Conservation (phyloP, 2,113 vertebrate species). For the Chlamydotis undulata region DNA sequence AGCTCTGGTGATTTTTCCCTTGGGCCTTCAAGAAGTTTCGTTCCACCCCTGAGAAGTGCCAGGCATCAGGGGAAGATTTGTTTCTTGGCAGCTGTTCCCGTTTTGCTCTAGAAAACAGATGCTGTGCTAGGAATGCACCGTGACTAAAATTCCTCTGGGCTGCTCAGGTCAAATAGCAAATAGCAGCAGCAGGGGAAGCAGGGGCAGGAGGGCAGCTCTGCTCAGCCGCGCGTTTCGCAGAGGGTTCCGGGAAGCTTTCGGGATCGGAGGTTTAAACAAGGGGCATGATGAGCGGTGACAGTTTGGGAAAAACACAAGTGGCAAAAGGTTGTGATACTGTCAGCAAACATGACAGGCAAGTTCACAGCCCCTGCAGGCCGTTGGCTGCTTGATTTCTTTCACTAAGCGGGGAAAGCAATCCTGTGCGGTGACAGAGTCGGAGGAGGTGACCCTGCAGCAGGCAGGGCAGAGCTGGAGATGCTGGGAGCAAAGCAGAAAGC, state of each 20-base stretch:
- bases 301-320: conserved; percentile 47
- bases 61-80: conserved; percentile 8
- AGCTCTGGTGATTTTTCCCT: neutral
- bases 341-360: conserved; percentile 60
- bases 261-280: neutral
- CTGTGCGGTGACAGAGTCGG: neutral
- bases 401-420: neutral
- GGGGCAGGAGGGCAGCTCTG: neutral
- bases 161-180: conserved; percentile 47
- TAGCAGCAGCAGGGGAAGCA: neutral
- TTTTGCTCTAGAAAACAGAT: conserved; percentile 50
- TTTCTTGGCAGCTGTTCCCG: conserved; percentile 49
- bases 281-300: conserved; percentile 9
- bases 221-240: neutral
- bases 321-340: conserved; percentile 49
- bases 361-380: conserved; percentile 44
- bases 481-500: neutral
- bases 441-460: neutral
- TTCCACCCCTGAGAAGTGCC: conserved; percentile 44
- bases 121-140: conserved; percentile 33
- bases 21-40: conserved; percentile 26
- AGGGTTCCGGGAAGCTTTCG: conserved; percentile 20
- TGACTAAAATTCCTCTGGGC: conserved; percentile 25
- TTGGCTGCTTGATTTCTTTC: conserved; percentile 38
- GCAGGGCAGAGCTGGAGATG: neutral